Evolutionary conservation across 2,888 invertebrate species (phyloP), one percentile per base, ranked within the genome.

Genomic region (Helleia helle): DNA sequence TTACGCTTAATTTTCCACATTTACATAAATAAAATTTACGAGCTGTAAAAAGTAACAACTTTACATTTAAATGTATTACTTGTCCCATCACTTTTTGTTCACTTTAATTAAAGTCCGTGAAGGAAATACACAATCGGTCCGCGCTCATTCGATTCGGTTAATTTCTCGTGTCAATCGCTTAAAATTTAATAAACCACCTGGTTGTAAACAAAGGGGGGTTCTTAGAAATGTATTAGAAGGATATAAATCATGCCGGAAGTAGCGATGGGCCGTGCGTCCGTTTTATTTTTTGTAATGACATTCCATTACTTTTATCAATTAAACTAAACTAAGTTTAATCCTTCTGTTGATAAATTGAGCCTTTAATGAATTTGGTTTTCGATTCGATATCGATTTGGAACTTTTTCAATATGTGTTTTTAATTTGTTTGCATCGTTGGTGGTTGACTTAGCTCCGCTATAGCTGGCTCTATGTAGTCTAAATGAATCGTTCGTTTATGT

Each of bases 101-200:
- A 45, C 52, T 60, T 57, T 58, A 65, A 62, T 60, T 65, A 61
- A 61, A 57, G 42, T 49, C 53, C 49, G 50, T 48, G 47, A 49
- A 50, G 47, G 38, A 53, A 59, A 56, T 60, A 59, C 45, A 62
- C 54, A 57, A 60, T 54, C 55, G 52, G 59, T 54, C 58, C 53
- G 52, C 46, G 43, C 44, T 48, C 43, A 64, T 69, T 67, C 58
- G 59, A 66, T 69, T 65, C 53, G 55, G 43, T 61, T 55, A 56
- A 59, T 59, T 58, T 59, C 59, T 60, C 58, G 59, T 61, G 69
- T 67, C 59, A 65, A 64, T 56, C 59, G 65, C 65, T 71, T 63
- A 62, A 68, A 71, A 74, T 71, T 72, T 65, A 72, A 79, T 80
- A 74, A 76, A 57, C 65, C 69, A 73, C 71, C 71, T 72, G 73